Base-by-base conservation (phyloP, 2,888 invertebrate genomes). In the Ennomos quercinarius region DNA sequence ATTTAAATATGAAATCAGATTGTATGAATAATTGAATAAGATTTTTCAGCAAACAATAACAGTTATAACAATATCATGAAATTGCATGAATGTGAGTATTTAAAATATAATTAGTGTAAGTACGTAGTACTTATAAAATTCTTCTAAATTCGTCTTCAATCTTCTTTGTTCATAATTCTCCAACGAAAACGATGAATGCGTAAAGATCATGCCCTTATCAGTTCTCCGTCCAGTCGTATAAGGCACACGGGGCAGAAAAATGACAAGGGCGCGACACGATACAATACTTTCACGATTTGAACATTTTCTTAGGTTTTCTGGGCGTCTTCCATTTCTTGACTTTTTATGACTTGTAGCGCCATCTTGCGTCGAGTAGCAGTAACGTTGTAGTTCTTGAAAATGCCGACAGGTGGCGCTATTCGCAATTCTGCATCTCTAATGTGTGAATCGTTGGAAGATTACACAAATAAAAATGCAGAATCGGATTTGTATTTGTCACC, bases 151-250 rank as follows among this genome's bases (percentile, higher is more conserved):
- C 27, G 27, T 63, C 59, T 65, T 63, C 45, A 13, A 1, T 51
- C 11, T 60, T 55, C 44, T 44, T 42, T 11, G 17, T 39, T 42
- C 35, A 10, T 46, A 3, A 27, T 47, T 10, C n/a, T 66, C 63
- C 61, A 64, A 48, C 65, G 87, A 41, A 27, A 66, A 48, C 65
- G 87, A 41, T 34, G 85, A 51, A 35, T 47, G 51, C 60, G 81
- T 79, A 86, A 80, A 81, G 75, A 95, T 95, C 95, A 95, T 95
- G 97, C 97, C 97, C 97, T 98, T 98, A 98, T 98, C 97, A 98
- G 97, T 97, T 98, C 98, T 98, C 98, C 98, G 98, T 98, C 98
- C 98, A 98, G 98, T 97, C 87, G 96, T 95, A 86, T 91, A 84
- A 55, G 93, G 91, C 86, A 94, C 93, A 93, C 97, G 96, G 96